phyloP scores from a whole-genome alignment of 2,888 invertebrate genomes.

The Erebia epiphron region DNA sequence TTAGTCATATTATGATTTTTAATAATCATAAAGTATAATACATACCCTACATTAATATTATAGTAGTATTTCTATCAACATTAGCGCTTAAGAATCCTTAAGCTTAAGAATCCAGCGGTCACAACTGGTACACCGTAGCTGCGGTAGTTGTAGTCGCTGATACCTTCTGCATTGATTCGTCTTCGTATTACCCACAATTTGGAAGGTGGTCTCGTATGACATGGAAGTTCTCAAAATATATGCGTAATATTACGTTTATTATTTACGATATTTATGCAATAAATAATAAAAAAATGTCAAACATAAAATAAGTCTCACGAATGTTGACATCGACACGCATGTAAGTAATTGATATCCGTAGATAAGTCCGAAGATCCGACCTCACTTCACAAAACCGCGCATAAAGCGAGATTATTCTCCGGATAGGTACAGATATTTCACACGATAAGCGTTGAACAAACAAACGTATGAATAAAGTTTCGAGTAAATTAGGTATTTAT shows the following conservation, averaged over 20 bases:
- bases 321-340: slow-evolving; percentile 24
- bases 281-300: slow-evolving; percentile 17
- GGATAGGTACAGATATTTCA: slow-evolving; percentile 58
- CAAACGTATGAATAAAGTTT: slow-evolving; percentile 65
- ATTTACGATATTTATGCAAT: slow-evolving; percentile 21
- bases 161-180: no score
- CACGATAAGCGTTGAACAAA: slow-evolving; percentile 67
- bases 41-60: no score
- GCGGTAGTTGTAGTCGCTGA: no score
- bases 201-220: neutral
- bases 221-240: slow-evolving; percentile 1
- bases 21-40: no score
- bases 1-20: no score
- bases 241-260: slow-evolving; percentile 5
- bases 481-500: slow-evolving; percentile 72
- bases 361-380: slow-evolving; percentile 35
- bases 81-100: no score
- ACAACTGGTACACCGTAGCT: no score
- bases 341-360: slow-evolving; percentile 37
- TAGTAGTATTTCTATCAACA: no score
- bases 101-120: no score
- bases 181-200: neutral
- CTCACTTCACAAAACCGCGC: slow-evolving; percentile 40
- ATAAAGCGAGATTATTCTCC: slow-evolving; percentile 52
- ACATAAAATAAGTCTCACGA: slow-evolving; percentile 22